Conservation (phyloP, 2,888 invertebrate species). For the Amblyjoppa fuscipennis region DNA sequence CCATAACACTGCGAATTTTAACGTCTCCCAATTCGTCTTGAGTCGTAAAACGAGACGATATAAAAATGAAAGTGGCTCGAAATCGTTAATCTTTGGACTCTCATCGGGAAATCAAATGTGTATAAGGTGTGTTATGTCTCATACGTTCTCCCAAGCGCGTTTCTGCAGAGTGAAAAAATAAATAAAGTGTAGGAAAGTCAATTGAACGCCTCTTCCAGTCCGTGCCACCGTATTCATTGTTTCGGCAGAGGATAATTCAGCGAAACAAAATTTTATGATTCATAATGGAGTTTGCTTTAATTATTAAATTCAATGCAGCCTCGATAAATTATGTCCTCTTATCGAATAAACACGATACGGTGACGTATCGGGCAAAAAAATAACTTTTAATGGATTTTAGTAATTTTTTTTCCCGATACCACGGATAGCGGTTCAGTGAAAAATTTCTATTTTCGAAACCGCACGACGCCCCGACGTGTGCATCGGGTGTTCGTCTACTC, state of each 20-base stretch:
- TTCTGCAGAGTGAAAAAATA: not conserved
- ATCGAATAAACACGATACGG: no score
- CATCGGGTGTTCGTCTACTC: not conserved
- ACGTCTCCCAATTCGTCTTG: not conserved
- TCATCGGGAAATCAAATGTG: not conserved
- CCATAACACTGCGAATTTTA: not conserved
- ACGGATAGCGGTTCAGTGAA: not conserved
- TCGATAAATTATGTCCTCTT: no score
- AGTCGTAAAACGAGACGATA: not conserved
- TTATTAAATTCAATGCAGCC: no score
- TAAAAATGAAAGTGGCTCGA: slow-evolving; percentile 3
- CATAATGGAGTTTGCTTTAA: no score
- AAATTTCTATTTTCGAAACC: not conserved
- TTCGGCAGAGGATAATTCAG: no score
- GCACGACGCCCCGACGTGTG: not conserved
- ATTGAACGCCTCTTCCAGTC: no score
- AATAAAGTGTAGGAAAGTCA: no score
- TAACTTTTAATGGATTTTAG: no score
- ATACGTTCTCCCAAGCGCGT: not conserved
- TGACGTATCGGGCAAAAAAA: no score
- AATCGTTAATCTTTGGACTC: not conserved
- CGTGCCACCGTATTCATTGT: no score
- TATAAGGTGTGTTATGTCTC: not conserved
- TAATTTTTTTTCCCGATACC: not conserved
- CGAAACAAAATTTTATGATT: no score